Percentiles rank a stretch among this genome's conserved stretches.
phyloP scores from a whole-genome alignment of 2,797 vertebrate species.

The Protonibea diacanthus region DNA sequence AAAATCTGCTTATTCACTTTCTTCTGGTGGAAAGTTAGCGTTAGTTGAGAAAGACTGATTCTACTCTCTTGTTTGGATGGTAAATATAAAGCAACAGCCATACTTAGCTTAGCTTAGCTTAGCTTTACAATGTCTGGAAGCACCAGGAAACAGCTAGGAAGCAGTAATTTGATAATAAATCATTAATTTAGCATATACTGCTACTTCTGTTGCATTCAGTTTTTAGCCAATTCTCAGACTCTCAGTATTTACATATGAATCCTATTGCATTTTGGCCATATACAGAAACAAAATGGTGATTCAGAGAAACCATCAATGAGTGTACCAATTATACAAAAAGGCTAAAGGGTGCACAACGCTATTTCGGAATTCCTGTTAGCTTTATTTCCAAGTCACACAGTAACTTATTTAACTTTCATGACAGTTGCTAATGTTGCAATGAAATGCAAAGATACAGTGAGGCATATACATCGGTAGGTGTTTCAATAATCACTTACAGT shows the following conservation, averaged over 20 bases:
- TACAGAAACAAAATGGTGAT: too few relatives aligned
- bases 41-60: not conserved
- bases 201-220: not conserved
- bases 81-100: constrained; percentile 1
- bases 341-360: too few relatives aligned
- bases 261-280: not conserved
- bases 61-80: not conserved
- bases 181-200: not conserved
- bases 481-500: not conserved
- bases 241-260: not conserved
- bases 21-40: not conserved
- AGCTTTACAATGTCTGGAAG: not conserved
- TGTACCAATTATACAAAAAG: not conserved
- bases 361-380: too few relatives aligned
- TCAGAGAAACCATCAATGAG: not conserved
- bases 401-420: too few relatives aligned
- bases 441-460: not conserved
- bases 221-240: not conserved
- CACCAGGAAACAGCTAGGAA: not conserved
- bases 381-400: too few relatives aligned
- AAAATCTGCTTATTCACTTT: not conserved
- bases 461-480: not conserved
- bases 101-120: not conserved
- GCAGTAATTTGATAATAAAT: not conserved
- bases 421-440: not conserved